A percentile compares a stretch with the other conserved stretches of the same genome.
Evolutionary conservation across 2,888 invertebrate species (phyloP).

Genomic region (Dasypolia templi): DNA sequence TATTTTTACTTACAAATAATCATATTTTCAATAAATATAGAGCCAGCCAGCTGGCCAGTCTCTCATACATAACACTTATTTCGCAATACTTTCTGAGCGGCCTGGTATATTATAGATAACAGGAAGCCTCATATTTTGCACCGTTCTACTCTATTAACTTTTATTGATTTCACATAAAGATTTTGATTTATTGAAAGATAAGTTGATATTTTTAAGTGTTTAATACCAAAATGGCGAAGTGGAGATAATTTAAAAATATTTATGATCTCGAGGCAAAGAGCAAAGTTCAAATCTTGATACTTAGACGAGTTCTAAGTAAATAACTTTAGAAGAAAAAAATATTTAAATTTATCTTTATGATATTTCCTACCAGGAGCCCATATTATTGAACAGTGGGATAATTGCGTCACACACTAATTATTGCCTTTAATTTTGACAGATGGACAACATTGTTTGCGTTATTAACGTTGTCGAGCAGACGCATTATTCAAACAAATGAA

Average conservation of each 20-base stretch:
- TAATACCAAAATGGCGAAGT: constrained; percentile 15
- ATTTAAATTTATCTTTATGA: too few relatives aligned
- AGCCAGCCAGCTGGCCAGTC: too few relatives aligned
- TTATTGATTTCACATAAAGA: constrained; percentile 10
- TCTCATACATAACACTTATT: too few relatives aligned
- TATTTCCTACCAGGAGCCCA: too few relatives aligned
- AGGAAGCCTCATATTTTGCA: not conserved
- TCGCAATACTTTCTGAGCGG: too few relatives aligned
- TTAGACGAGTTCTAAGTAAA: too few relatives aligned
- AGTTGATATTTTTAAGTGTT: constrained; percentile 16
- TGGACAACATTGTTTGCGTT: not conserved
- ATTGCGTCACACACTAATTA: too few relatives aligned
- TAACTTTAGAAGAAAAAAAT: too few relatives aligned
- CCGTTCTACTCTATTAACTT: constrained; percentile 8
- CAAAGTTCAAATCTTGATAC: not conserved
- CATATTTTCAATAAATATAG: too few relatives aligned
- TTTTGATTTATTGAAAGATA: constrained; percentile 24
- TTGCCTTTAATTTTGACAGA: not conserved
- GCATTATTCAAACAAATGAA: not conserved
- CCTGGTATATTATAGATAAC: not conserved
- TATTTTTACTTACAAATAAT: too few relatives aligned
- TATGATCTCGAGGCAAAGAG: constrained; percentile 3
- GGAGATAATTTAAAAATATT: constrained; percentile 2
- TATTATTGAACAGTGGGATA: too few relatives aligned
- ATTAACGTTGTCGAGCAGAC: not conserved